Conservation (phyloP, 2,797 vertebrate species). For the Pachyuromys duprasi region DNA sequence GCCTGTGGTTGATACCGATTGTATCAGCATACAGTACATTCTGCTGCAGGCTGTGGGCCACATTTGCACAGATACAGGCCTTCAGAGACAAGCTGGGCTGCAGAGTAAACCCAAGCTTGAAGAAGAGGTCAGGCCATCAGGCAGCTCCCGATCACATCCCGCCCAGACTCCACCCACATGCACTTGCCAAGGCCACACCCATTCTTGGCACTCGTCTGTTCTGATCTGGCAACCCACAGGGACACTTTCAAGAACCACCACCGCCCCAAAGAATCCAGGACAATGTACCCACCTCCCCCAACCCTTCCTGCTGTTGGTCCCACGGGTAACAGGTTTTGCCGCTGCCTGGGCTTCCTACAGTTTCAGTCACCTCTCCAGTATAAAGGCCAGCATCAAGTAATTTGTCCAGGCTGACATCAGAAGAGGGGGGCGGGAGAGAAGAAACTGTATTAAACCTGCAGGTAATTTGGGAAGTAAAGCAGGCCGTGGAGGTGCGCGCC, state of each 20-base stretch:
- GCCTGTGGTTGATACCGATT: conserved; percentile 83
- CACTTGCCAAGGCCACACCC: not conserved
- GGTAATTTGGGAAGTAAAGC: not conserved
- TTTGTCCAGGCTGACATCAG: conserved; percentile 91
- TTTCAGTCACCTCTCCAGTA: conserved; percentile 95
- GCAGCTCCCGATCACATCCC: not conserved
- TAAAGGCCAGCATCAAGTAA: conserved; percentile 96
- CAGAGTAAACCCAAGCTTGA: not conserved
- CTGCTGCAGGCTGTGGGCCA: conserved; percentile 91
- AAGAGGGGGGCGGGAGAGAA: not conserved
- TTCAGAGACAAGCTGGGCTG: conserved; percentile 72
- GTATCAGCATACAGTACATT: conserved; percentile 93
- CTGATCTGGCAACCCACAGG: not conserved
- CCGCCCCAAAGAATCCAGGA: not conserved
- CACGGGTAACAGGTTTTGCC: conserved; percentile 94
- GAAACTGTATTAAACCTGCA: not conserved
- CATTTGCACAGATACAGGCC: conserved; percentile 93
- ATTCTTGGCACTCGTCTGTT: not conserved
- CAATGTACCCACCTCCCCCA: not conserved
- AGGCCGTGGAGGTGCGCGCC: no score
- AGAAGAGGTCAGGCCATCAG: not conserved
- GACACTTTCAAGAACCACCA: not conserved
- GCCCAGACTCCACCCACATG: not conserved
- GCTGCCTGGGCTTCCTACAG: conserved; percentile 92
- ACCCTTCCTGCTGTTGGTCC: not conserved